Conservation (phyloP, 2,797 vertebrate genomes). For the Diplodus puntazzo region DNA sequence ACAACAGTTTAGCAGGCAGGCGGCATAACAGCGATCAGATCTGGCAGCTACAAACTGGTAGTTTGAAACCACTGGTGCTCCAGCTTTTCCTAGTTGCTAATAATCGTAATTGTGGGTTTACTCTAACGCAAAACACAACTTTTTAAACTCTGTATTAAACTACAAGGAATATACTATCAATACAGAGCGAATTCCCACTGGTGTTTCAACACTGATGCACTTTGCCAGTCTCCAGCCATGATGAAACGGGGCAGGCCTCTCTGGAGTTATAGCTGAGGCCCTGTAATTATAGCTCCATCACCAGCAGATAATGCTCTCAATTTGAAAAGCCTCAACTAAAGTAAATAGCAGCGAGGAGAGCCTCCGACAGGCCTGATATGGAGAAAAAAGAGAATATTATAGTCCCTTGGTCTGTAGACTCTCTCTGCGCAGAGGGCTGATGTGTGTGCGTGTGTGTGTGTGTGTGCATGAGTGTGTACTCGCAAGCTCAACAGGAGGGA, state of each 20-base stretch:
- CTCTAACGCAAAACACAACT: slow-evolving; percentile 5
- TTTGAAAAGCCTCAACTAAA: slow-evolving; percentile 57
- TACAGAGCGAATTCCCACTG: neutral
- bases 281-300: slow-evolving; percentile 64
- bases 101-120: neutral
- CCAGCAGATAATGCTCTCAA: slow-evolving; percentile 57
- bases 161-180: neutral
- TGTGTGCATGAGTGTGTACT: slow-evolving; percentile 22
- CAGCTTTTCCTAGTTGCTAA: neutral
- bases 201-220: slow-evolving; percentile 5
- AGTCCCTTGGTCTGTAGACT: slow-evolving; percentile 50
- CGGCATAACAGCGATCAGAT: neutral
- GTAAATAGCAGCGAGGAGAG: slow-evolving; percentile 57
- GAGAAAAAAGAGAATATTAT: slow-evolving; percentile 63
- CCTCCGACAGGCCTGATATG: slow-evolving; percentile 44
- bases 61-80: neutral
- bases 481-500: slow-evolving; percentile 50
- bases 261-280: slow-evolving; percentile 32
- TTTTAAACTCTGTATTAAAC: slow-evolving; percentile 7
- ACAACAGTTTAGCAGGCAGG: neutral
- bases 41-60: neutral
- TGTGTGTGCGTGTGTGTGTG: slow-evolving; percentile 16
- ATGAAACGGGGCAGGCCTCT: slow-evolving; percentile 45
- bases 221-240: slow-evolving; percentile 9
- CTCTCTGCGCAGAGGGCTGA: slow-evolving; percentile 12